phyloP scores from a whole-genome alignment of 2,888 invertebrate species.

The Tholera decimalis region DNA sequence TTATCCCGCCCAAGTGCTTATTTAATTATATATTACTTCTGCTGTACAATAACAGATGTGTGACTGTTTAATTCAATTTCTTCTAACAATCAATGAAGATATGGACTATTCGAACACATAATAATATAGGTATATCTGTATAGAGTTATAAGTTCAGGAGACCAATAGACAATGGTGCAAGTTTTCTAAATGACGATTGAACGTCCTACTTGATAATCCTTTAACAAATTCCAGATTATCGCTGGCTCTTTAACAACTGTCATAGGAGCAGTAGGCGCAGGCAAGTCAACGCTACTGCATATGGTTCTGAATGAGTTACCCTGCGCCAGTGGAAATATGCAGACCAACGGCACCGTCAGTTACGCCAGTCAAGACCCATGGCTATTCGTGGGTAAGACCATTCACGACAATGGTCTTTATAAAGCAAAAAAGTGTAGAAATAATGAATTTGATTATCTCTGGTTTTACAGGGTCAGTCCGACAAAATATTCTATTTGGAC shows the following conservation, averaged over 20 bases:
- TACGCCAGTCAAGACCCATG: conserved; percentile 97
- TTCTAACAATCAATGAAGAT: neutral
- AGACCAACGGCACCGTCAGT: conserved; percentile 92
- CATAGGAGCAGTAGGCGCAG: conserved; percentile 92
- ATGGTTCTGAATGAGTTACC: conserved; percentile 95
- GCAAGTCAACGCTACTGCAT: conserved; percentile 92
- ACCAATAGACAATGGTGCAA: neutral
- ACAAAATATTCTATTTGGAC: conserved; percentile 98
- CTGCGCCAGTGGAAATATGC: conserved; percentile 91
- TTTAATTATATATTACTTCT: too few species aligned
- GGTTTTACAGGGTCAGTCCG: conserved; percentile 93
- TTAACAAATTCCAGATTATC: conserved; percentile 70
- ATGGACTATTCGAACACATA: neutral
- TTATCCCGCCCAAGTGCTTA: too few species aligned
- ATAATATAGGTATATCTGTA: too few species aligned
- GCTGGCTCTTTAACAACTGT: conserved; percentile 91
- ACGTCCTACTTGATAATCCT: neutral
- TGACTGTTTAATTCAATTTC: neutral
- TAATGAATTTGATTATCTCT: neutral
- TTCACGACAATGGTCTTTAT: neutral
- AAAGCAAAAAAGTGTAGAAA: neutral
- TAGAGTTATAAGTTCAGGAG: too few species aligned
- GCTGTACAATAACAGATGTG: too few species aligned
- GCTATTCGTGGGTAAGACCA: conserved; percentile 92
- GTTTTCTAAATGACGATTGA: neutral